Base-by-base conservation (phyloP, 2,888 invertebrate species). In the Frankliniella fusca region DNA sequence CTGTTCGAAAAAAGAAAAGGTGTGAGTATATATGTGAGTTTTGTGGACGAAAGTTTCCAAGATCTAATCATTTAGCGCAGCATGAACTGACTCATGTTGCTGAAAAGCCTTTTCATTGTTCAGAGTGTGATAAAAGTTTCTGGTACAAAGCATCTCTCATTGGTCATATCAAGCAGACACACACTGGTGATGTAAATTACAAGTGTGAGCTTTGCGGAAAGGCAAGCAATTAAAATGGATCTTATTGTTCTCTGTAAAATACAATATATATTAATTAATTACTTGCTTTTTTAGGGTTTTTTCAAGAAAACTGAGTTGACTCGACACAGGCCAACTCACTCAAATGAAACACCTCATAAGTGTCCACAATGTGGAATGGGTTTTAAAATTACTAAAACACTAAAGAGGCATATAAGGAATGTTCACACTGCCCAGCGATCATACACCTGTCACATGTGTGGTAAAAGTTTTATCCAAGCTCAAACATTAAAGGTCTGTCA, bases 301-400 rank as follows among this genome's bases (percentile, higher is more conserved):
- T 76, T 76, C 27, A 76, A 76, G 27, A 76, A 76, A 23, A 76
- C 70, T 76, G 70, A 76, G 12, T 27, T 76, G 70, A 76, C 70
- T 11, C 70, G 70, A 12, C 70, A 76, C 9, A 76, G 27, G 12
- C 70, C 70, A 9, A 76, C 70, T 23, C 70, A 76, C 27, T 76
- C 70, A 76, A 76, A 76, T 76, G 70, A 23, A 9, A 76, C 70
- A 9, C 70, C 70, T 27, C 27, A 76, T 9, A 76, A 76, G 27
- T 76, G 70, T 76, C 70, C 70, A 1, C 11, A 76, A 76, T 76
- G 70, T 76, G 70, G 70, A 1, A 23, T 76, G 70, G 70, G 70
- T 27, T 76, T 76, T 27, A 76, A 76, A 27, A 76, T 76, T 1
- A n/a, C 70, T 2, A 76, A 76, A 76, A 76, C 70, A 9, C 27